Base-by-base conservation (phyloP, 1,140 invertebrate species). In the Brachionus paranguensis region DNA sequence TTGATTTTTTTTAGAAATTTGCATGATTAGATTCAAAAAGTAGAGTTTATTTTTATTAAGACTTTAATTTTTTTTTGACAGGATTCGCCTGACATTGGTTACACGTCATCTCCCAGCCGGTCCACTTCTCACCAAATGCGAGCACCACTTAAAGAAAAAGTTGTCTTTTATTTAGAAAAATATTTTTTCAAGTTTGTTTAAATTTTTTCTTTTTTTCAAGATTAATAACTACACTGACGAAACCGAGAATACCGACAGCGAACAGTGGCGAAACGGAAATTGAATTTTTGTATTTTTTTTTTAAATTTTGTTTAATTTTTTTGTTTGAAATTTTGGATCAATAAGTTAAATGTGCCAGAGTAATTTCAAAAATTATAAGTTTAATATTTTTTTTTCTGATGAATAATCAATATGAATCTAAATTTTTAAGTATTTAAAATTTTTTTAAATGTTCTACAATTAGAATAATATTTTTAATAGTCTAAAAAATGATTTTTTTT, bases 191-290 rank as follows among this genome's bases (percentile, higher is more conserved):
- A 37, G 12, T n/a, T 20, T 20, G 2, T n/a, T 41, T 41, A 37
- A 41, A 3, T 4, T 33, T 24, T 24, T 33, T 33, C 17, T 17
- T 43, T 72, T 17, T 17, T 8, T 68, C 24, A 29, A 72, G 68
- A 50, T 76, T 27, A 76, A 76, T 43, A 72, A 45, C 14, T 76
- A 76, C 43, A 60, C 11, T 41, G 78, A 81, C 37, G 78, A 81
- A 81, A 81, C 60, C 17, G 78, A 81, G 41, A 81, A 81, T 81
- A 68, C 60, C 4, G 78, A 81, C 29, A 81, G 78, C 27, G 78
- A 81, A 41, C 60, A 81, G 3, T 81, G 78, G 78, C 55, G n/a
- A 20, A 81, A 81, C 20, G 50, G 24, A 60, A 81, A 68, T 33
- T 68, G 29, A 81, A 14, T 41, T 50, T 78, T 37, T 50, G n/a